Conservation (phyloP, 2,113 vertebrate species). For the Bagarius yarrelli region DNA sequence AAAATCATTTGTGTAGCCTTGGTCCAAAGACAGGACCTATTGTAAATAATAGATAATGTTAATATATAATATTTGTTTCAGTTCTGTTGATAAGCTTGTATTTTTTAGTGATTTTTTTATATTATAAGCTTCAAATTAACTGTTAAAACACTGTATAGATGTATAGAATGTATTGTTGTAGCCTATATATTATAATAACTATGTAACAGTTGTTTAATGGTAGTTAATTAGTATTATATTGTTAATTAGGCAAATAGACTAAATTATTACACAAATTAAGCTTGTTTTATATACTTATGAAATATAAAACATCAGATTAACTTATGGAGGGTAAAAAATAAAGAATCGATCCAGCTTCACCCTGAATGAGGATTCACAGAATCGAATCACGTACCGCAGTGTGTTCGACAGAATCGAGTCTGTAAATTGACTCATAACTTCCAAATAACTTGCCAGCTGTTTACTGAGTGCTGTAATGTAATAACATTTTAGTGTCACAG, state of each 20-base stretch:
- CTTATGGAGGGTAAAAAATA: not conserved
- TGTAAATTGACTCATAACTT: not conserved
- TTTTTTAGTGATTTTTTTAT: not conserved
- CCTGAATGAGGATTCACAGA: not conserved
- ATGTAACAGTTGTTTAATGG: too few relatives aligned
- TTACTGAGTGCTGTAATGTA: not conserved
- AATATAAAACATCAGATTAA: not conserved
- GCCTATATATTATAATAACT: too few relatives aligned
- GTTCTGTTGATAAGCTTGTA: not conserved
- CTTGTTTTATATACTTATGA: too few relatives aligned
- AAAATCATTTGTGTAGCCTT: not conserved
- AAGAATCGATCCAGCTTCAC: not conserved
- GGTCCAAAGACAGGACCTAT: not conserved
- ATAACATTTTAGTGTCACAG: not conserved
- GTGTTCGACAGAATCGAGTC: not conserved
- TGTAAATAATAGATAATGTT: not conserved
- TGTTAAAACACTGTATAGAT: too few relatives aligned
- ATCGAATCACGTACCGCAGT: too few relatives aligned
- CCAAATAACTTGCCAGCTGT: not conserved
- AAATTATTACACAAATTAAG: too few relatives aligned
- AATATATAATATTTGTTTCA: not conserved
- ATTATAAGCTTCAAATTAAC: too few relatives aligned
- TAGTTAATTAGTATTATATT: too few relatives aligned
- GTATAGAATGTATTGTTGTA: too few relatives aligned
- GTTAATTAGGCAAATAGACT: too few relatives aligned